A percentile compares a stretch with the other conserved stretches of the same genome.
Conservation (phyloP, 2,888 invertebrate species). For the Anodontia alba region DNA sequence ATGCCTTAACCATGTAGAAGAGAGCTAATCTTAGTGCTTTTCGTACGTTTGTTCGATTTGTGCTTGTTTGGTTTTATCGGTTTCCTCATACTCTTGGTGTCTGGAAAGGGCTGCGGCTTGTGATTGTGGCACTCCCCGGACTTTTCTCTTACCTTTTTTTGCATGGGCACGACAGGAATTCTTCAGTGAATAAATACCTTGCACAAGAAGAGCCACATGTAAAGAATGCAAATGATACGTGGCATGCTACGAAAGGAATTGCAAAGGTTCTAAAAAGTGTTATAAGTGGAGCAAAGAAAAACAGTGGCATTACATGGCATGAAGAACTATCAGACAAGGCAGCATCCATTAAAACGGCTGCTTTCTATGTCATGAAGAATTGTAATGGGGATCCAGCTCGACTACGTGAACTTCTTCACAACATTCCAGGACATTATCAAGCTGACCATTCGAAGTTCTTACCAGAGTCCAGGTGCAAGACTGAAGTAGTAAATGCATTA, state of each 20-base stretch:
- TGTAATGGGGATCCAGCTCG: constrained; percentile 5
- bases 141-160: too few species aligned
- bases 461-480: constrained; percentile 5
- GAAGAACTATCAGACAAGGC: constrained; percentile 29
- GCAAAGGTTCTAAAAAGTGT: constrained; percentile 26
- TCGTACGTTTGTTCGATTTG: too few species aligned
- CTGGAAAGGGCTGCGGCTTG: too few species aligned
- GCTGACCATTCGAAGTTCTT: not conserved
- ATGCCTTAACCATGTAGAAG: too few species aligned
- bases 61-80: too few species aligned
- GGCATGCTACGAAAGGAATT: constrained; percentile 39
- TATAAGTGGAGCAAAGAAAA: constrained; percentile 19
- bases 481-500: not conserved
- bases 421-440: constrained; percentile 31
- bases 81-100: too few species aligned
- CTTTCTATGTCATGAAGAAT: constrained; percentile 32
- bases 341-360: constrained; percentile 27
- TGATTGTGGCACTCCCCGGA: too few species aligned
- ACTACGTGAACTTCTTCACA: too few species aligned
- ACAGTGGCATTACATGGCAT: constrained; percentile 30
- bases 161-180: constrained; percentile 28
- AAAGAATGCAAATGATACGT: constrained; percentile 33
- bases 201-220: constrained; percentile 7
- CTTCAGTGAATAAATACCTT: constrained; percentile 21
- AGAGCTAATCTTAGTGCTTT: too few species aligned